These are phyloP conservation scores for Oryzias javanicus DNA, from an alignment of 2,113 vertebrate genomes.

Conservation along the genomic window DNA sequence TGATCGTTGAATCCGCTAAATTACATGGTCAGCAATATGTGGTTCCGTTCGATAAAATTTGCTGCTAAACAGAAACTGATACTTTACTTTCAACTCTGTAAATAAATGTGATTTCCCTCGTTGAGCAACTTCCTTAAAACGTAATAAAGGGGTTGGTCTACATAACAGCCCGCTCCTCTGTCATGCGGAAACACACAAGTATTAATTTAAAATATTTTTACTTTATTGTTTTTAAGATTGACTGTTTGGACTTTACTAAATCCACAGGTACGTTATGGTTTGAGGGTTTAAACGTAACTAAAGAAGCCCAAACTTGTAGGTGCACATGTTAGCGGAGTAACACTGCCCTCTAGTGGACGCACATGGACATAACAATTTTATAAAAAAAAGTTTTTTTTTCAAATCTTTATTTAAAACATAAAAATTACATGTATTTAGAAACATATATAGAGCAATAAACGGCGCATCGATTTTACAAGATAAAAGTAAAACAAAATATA, in stretches of 20 bases:
- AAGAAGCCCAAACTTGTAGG: neutral
- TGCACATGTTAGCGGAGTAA: neutral
- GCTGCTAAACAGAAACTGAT: neutral
- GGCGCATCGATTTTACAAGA: no score
- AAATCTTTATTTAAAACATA: slow-evolving; percentile 3
- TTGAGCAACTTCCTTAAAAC: slow-evolving; percentile 74
- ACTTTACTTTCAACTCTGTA: neutral
- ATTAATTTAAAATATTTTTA: no score
- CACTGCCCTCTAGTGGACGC: slow-evolving; percentile 37
- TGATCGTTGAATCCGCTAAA: no score
- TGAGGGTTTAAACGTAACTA: neutral
- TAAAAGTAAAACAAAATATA: no score
- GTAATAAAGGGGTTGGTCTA: slow-evolving; percentile 10
- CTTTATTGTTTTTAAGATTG: no score
- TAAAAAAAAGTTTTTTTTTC: neutral
- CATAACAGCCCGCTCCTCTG: slow-evolving; percentile 33
- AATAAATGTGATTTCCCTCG: slow-evolving; percentile 53
- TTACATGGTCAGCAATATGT: no score
- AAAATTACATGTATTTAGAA: no score
- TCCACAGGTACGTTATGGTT: neutral
- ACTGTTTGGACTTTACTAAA: neutral
- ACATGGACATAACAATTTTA: neutral
- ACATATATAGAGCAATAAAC: no score
- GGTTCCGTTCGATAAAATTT: no score
- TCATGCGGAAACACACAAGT: slow-evolving; percentile 33